Base-by-base conservation (phyloP, 2,888 invertebrate species). In the Platynereis dumerilii region DNA sequence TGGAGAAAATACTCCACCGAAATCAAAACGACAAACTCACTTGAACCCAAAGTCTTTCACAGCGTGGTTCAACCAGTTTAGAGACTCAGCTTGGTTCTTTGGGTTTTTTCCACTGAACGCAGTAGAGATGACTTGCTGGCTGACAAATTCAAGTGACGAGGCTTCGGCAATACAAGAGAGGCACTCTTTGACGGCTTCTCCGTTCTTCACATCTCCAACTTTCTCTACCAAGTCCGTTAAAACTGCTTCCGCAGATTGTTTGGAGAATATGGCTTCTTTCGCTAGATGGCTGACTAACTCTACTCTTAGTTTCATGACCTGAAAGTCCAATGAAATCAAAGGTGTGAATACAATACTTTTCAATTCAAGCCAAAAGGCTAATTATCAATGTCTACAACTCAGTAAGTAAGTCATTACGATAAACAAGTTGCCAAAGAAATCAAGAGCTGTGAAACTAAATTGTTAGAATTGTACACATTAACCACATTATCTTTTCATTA, bases 101-200 rank as follows among this genome's bases (percentile, higher is more conserved):
- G 95, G 95, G 79, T 92, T 95, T 85, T 94, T 94, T 83, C 94
- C 93, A 42, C 80, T 89, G 83, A 94, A 92, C 0, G 93, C 92
- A 79, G 89, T 90, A 1, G 89, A 87, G 27, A 93, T 84, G 0
- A 91, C 89, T 79, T 82, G 69, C 39, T 88, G 87, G 1, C 91
- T 87, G 0, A 94, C 89, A 70, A 89, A 89, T 62, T 92, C 92
- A 12, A 95, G 84, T 29, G 89, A 90, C 2, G 90, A 90, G 0
- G 91, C 90, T 76, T 93, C 94, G 0, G 94, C 90, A 27, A 95
- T 88, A 0, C 90, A 88, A 0, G 89, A 88, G 2, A 94, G 86
- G 0, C 91, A 89, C 70, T 91, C 91, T 0, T 88, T 89, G 0
- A 91, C 90, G 0, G 88, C 84, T 1, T 87, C 73, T 0, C 90